A percentile compares a stretch with the other conserved stretches of the same genome.
Evolutionary conservation across 2,888 invertebrate genomes (phyloP).

Genomic region (Ormyrus labotus): DNA sequence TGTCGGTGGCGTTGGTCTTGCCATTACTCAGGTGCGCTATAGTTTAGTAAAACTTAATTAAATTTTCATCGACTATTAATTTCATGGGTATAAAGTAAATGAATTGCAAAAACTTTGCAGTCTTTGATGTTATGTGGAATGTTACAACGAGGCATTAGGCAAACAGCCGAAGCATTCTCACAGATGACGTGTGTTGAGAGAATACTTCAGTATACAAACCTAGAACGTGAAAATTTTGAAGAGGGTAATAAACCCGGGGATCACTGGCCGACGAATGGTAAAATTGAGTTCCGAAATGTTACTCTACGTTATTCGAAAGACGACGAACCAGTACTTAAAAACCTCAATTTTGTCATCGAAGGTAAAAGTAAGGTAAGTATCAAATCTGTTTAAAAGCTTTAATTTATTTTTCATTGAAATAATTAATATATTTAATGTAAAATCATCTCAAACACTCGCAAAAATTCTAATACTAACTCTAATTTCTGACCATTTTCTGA

Average conservation of each 20-base stretch:
- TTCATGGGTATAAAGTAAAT: background rate
- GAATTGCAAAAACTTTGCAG: conserved; percentile 14
- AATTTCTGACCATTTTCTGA: background rate
- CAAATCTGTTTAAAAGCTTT: background rate
- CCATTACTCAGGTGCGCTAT: conserved; percentile 81
- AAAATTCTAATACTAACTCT: background rate
- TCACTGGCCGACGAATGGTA: conserved; percentile 84
- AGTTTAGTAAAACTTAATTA: too few species aligned
- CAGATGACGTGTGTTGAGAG: conserved; percentile 90
- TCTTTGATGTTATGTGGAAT: conserved; percentile 84
- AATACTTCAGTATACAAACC: conserved; percentile 85
- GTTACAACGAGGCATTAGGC: conserved; percentile 88
- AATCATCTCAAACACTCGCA: background rate
- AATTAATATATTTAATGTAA: background rate
- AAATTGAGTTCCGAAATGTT: conserved; percentile 80
- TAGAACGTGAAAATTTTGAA: conserved; percentile 77
- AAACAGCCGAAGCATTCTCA: conserved; percentile 86
- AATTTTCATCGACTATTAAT: background rate
- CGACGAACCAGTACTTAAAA: conserved; percentile 84
- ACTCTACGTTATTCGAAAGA: conserved; percentile 82
- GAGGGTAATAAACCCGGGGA: conserved; percentile 81
- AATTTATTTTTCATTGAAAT: background rate
- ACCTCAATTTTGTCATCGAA: conserved; percentile 83
- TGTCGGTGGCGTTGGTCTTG: conserved; percentile 84
- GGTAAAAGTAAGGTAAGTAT: conserved; percentile 82